phyloP scores from a whole-genome alignment of 1,140 invertebrate species.

The Anagrus nilaparvatae region DNA sequence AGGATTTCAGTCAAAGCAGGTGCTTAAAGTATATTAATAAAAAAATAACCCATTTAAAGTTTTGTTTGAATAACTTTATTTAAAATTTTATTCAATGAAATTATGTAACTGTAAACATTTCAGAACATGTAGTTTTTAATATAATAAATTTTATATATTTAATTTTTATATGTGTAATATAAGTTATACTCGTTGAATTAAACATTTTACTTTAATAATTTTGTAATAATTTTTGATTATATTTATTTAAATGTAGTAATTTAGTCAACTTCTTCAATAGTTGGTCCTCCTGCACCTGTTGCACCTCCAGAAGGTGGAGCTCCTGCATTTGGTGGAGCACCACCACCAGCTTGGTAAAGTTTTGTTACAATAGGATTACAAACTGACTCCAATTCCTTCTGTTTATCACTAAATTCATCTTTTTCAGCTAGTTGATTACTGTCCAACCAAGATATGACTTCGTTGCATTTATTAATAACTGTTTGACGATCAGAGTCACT shows the following conservation, averaged over 20 bases:
- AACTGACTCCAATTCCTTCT: slow-evolving; percentile 61
- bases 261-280: slow-evolving; percentile 63
- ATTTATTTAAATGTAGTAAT: slow-evolving; percentile 1
- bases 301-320: slow-evolving; percentile 35
- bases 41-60: too few relatives aligned
- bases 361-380: slow-evolving; percentile 78
- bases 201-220: too few relatives aligned
- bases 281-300: slow-evolving; percentile 42
- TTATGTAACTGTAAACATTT: too few relatives aligned
- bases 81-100: too few relatives aligned
- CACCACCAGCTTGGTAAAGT: slow-evolving; percentile 58
- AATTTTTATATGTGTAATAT: too few relatives aligned
- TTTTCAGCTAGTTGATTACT: slow-evolving; percentile 59
- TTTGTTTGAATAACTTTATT: too few relatives aligned
- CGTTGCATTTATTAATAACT: slow-evolving; percentile 38
- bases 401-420: slow-evolving; percentile 61
- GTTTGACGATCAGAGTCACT: slow-evolving; percentile 28
- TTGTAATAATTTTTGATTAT: too few relatives aligned
- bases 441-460: slow-evolving; percentile 44
- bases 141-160: too few relatives aligned
- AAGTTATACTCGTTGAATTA: too few relatives aligned
- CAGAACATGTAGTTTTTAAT: too few relatives aligned
- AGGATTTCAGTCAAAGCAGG: too few relatives aligned
- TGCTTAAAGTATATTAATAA: too few relatives aligned
- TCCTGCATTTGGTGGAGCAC: slow-evolving; percentile 37